Conservation (phyloP, 2,797 vertebrate genomes). For the Pseudomugil gertrudae region DNA sequence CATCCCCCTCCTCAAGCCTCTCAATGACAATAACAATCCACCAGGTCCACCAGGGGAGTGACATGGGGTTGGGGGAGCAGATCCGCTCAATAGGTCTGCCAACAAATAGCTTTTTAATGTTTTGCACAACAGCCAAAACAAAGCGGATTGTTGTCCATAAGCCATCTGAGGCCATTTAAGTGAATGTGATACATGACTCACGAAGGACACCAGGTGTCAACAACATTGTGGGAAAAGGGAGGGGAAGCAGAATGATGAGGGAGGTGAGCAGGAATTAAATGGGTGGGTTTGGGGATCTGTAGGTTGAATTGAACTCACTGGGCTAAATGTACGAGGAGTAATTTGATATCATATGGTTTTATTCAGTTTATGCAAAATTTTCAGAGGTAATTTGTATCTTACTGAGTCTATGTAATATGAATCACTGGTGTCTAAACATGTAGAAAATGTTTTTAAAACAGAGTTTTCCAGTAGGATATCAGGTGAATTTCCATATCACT, state of each 20-base stretch:
- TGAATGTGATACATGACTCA: constrained; percentile 88
- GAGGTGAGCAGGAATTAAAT: constrained; percentile 81
- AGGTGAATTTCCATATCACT: not conserved
- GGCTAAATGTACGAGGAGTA: constrained; percentile 21
- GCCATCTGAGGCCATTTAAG: constrained; percentile 89
- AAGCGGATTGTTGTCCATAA: constrained; percentile 89
- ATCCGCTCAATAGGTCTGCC: constrained; percentile 79
- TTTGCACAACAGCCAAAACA: constrained; percentile 85
- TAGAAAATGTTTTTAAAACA: not conserved
- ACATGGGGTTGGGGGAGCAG: constrained; percentile 63
- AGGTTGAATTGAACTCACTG: constrained; percentile 17
- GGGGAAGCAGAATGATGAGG: constrained; percentile 58
- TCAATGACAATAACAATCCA: constrained; percentile 79
- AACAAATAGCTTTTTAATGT: constrained; percentile 87
- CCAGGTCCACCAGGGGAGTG: constrained; percentile 73
- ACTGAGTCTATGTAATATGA: constrained; percentile 15
- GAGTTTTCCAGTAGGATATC: not conserved
- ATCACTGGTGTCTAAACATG: not conserved
- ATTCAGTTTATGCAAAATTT: constrained; percentile 14
- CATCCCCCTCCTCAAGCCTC: constrained; percentile 45
- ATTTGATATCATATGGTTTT: constrained; percentile 16
- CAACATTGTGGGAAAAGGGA: constrained; percentile 48
- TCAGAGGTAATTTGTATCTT: constrained; percentile 11
- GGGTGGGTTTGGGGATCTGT: constrained; percentile 65
- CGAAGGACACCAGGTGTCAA: constrained; percentile 81